Evolutionary conservation across 2,888 invertebrate species (phyloP).

Genomic region (Nebria brevicollis): DNA sequence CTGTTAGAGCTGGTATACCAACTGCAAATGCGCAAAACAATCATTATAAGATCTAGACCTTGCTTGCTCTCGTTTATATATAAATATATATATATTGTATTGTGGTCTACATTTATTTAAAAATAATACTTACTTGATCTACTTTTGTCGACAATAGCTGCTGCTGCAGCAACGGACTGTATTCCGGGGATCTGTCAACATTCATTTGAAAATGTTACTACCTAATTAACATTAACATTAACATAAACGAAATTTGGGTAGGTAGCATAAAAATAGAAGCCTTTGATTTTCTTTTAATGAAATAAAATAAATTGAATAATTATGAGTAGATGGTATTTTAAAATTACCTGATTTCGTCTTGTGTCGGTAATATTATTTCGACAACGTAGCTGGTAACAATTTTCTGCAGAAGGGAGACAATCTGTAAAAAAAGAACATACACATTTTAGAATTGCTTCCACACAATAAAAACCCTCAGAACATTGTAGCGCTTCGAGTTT

Average conservation of each 20-base stretch:
- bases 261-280: background rate
- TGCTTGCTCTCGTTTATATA: background rate
- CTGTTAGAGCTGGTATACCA: constrained; percentile 57
- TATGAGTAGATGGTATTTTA: background rate
- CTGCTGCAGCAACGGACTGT: background rate
- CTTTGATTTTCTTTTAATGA: too few relatives aligned
- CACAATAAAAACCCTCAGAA: background rate
- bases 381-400: constrained; percentile 25
- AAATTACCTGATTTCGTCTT: background rate
- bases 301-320: background rate
- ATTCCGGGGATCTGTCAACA: background rate
- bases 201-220: background rate
- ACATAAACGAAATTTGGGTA: background rate
- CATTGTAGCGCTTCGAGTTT: background rate
- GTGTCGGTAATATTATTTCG: background rate
- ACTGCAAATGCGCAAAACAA: constrained; percentile 55
- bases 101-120: background rate
- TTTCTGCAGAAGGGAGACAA: background rate
- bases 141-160: background rate
- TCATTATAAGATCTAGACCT: background rate
- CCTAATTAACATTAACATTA: background rate
- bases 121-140: background rate
- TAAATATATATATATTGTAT: background rate
- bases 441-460: background rate
- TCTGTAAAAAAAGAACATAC: constrained; percentile 20